Conservation (phyloP, 2,113 vertebrate species). For the Parus major region DNA sequence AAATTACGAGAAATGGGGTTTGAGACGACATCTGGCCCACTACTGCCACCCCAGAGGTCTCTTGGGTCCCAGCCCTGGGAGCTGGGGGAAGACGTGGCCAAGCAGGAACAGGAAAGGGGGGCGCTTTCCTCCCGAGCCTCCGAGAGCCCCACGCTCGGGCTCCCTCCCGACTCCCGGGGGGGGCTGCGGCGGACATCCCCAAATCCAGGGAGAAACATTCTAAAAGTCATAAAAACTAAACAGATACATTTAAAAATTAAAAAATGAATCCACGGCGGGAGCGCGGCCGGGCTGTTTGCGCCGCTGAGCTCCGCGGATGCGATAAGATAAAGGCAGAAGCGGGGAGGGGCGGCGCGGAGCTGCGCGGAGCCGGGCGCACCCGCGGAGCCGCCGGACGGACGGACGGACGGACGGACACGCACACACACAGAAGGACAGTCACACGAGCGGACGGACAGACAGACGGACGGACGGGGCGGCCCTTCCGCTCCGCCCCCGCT, state of each 20-base stretch:
- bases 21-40: not conserved
- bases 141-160: not conserved
- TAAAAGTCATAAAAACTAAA: not conserved
- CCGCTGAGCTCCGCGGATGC: conserved; percentile 32
- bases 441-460: not conserved
- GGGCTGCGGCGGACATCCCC: not conserved
- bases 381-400: not conserved
- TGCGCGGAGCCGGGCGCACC: not conserved
- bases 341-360: conserved; percentile 4
- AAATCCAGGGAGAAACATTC: not conserved
- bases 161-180: not conserved
- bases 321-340: conserved; percentile 44
- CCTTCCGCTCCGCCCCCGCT: conserved; percentile 4
- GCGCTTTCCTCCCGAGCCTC: not conserved
- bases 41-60: not conserved
- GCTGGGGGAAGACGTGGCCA: not conserved
- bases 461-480: not conserved
- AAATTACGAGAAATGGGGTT: not conserved
- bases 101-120: not conserved
- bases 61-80: not conserved
- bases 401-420: fast-evolving
- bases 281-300: not conserved
- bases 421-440: not conserved
- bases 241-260: not conserved
- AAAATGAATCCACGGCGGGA: not conserved